phyloP scores from a whole-genome alignment of 2,888 invertebrate species.

The Ernsta delagoae region DNA sequence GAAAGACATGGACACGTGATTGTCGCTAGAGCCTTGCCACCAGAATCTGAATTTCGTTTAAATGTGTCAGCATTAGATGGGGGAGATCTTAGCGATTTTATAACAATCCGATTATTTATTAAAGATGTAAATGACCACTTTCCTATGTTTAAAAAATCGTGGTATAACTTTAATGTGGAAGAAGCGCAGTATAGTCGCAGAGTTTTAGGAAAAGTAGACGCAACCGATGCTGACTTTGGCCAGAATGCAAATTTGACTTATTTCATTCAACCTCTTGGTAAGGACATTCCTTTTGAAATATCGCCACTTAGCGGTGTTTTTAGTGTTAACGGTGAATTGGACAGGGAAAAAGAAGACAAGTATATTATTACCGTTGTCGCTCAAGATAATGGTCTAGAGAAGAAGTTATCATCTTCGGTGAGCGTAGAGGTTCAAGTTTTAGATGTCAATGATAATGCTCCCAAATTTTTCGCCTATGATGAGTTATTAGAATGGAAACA shows the following conservation, averaged over 20 bases:
- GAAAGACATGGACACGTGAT: slow-evolving; percentile 90
- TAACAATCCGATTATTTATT: slow-evolving; percentile 89
- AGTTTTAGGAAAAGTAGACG: slow-evolving; percentile 89
- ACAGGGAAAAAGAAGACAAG: slow-evolving; percentile 89
- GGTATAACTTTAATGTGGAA: slow-evolving; percentile 92
- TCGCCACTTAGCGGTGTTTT: slow-evolving; percentile 88
- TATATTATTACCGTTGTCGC: slow-evolving; percentile 90
- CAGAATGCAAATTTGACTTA: slow-evolving; percentile 90
- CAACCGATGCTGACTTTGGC: slow-evolving; percentile 89
- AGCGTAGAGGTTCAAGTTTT: slow-evolving; percentile 92
- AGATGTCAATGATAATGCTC: slow-evolving; percentile 94
- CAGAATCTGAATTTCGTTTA: slow-evolving; percentile 90
- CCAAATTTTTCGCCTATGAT: slow-evolving; percentile 91
- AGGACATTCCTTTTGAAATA: slow-evolving; percentile 88
- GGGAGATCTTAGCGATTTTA: slow-evolving; percentile 89
- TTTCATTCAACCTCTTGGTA: slow-evolving; percentile 78
- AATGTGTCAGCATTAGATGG: slow-evolving; percentile 91
- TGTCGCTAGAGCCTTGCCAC: slow-evolving; percentile 88
- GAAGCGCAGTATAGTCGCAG: slow-evolving; percentile 91
- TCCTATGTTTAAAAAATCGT: slow-evolving; percentile 92
- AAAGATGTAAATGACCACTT: slow-evolving; percentile 93
- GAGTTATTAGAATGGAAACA: slow-evolving; percentile 82
- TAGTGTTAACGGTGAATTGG: slow-evolving; percentile 90
- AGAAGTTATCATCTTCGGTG: slow-evolving; percentile 88
- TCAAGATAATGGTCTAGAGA: slow-evolving; percentile 88